Evolutionary conservation across 1,140 invertebrate genomes (phyloP).

Genomic region (Lordiphosa clarofinis): DNA sequence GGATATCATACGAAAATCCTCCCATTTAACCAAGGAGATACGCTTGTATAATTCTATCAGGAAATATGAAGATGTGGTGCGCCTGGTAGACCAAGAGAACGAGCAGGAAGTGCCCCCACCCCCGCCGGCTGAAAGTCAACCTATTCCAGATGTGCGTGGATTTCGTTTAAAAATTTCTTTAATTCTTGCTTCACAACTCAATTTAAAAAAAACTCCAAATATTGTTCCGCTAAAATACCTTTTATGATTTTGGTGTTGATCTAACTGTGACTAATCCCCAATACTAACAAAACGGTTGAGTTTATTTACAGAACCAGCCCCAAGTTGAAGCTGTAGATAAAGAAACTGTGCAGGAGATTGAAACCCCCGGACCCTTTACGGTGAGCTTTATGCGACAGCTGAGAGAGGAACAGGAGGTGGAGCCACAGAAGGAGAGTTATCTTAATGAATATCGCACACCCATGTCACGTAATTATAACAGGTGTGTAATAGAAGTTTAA

Average conservation of each 20-base stretch:
- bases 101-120: background rate
- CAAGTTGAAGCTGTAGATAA: background rate
- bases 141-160: slow-evolving; percentile 63
- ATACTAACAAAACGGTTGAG: slow-evolving; percentile 63
- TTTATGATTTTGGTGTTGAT: slow-evolving; percentile 7
- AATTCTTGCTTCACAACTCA: slow-evolving; percentile 36
- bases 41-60: slow-evolving; percentile 55
- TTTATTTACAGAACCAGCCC: slow-evolving; percentile 56
- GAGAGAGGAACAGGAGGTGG: slow-evolving; percentile 6
- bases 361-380: slow-evolving; percentile 4
- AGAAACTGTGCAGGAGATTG: background rate
- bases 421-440: background rate
- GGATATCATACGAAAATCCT: slow-evolving; percentile 39
- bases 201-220: slow-evolving; percentile 10
- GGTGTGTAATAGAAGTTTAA: slow-evolving; percentile 26
- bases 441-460: slow-evolving; percentile 42
- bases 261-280: slow-evolving; percentile 30
- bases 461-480: slow-evolving; percentile 53
- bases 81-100: slow-evolving; percentile 17
- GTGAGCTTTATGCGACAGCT: slow-evolving; percentile 39
- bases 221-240: slow-evolving; percentile 15
- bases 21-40: slow-evolving; percentile 47
- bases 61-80: slow-evolving; percentile 45
- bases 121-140: background rate
- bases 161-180: slow-evolving; percentile 31